A percentile compares a stretch with the other conserved stretches of the same genome.
These are phyloP conservation scores for Drosophila neotestacea DNA, from an alignment of 2,888 invertebrate genomes.

Conservation along the genomic window DNA sequence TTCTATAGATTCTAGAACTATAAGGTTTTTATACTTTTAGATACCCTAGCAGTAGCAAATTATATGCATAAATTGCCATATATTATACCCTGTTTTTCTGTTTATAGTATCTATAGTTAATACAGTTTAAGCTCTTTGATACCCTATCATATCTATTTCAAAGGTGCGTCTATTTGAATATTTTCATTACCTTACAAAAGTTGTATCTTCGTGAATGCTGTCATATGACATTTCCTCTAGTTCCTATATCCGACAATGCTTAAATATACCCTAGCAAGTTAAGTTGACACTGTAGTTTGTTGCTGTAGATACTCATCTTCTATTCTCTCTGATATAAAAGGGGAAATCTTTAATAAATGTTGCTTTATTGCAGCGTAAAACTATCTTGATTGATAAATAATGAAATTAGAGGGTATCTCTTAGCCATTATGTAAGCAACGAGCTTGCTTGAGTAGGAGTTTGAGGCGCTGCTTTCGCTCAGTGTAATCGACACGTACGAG, in stretches of 20 bases:
- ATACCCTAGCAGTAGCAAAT: background rate
- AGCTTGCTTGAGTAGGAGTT: background rate
- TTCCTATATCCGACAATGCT: background rate
- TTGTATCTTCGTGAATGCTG: background rate
- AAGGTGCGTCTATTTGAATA: background rate
- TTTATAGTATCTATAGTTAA: too few relatives aligned
- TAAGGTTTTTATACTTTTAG: background rate
- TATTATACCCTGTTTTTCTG: too few relatives aligned
- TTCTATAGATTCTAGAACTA: too few relatives aligned
- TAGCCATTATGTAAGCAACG: background rate
- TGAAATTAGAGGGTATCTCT: background rate
- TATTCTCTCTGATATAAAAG: too few relatives aligned
- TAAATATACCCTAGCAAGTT: background rate
- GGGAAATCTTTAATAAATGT: background rate
- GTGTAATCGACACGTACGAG: constrained; percentile 28
- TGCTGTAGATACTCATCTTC: background rate
- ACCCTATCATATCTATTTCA: background rate
- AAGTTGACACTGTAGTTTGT: background rate
- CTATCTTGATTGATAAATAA: background rate
- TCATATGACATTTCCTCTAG: background rate
- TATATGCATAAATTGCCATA: too few relatives aligned
- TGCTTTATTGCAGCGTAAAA: background rate
- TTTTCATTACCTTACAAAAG: too few relatives aligned
- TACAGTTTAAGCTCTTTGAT: too few relatives aligned
- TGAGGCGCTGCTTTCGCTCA: constrained; percentile 25